Base-by-base conservation (phyloP, 2,797 vertebrate genomes). In the Alca torda region DNA sequence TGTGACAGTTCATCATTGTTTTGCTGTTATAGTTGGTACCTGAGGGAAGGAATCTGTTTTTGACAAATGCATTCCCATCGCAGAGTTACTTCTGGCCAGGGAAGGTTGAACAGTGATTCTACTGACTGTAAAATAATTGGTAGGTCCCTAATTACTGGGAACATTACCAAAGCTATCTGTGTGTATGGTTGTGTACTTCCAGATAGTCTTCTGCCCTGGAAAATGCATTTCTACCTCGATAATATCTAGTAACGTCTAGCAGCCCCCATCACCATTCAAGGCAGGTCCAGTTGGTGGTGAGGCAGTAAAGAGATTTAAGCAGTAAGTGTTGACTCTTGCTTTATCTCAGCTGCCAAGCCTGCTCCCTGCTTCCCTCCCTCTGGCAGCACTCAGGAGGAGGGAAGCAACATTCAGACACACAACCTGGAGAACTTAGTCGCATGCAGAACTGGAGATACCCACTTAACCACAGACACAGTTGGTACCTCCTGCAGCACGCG, bases 401-500 rank as follows among this genome's bases (percentile, higher is more conserved):
- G 17, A 68, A 39, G 39, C 37, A 56, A 11, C n/a, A 25, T 33
- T 84, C 33, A 11, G 35, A 6, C 0, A 0, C 31, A 21, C 0
- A 1, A 41, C 33, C 53, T 70, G 65, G n/a, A 74, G 83, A 74
- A 31, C 19, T 54, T 9, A 2, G 31, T 7, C 0, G 1, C 35
- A 33, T 2, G 0, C 0, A 2, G 70, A 41, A 16, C 35, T 78
- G 46, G 17, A 39, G 21, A 31, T 25, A 57, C 6, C 12, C 21
- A 10, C 28, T 45, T 9, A 48, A 6, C 4, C 16, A 11, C 28
- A 50, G 50, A 6, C 6, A 3, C 14, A 16, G 45, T 33, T n/a
- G 17, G 26, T 37, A 16, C 16, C 39, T 54, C 21, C 31, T 57
- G 24, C 37, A 37, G 20, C 28, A 17, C 0, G 0, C 4, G 1